Percentiles rank a stretch among this genome's conserved stretches.
These are phyloP conservation scores for Strigamia crassipes DNA, from an alignment of 2,888 invertebrate genomes.

Conservation along the genomic window DNA sequence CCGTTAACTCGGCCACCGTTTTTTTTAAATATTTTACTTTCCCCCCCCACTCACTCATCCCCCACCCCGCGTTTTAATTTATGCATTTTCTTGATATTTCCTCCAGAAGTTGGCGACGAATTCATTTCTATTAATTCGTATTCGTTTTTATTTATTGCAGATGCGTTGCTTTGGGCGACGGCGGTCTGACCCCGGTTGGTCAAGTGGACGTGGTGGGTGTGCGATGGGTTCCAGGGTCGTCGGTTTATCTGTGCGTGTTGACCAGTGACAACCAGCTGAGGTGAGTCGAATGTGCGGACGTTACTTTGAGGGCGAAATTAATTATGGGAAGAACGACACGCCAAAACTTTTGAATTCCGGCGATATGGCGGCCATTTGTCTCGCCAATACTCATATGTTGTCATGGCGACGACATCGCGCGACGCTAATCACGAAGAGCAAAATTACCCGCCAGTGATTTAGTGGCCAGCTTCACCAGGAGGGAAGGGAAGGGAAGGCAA, in stretches of 20 bases:
- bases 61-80: too few relatives aligned
- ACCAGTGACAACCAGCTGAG: conserved; percentile 85
- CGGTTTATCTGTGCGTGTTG: conserved; percentile 74
- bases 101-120: conserved; percentile 60
- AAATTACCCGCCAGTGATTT: conserved; percentile 42
- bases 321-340: conserved; percentile 35
- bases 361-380: conserved; percentile 42
- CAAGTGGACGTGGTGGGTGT: conserved; percentile 63
- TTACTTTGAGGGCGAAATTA: conserved; percentile 43
- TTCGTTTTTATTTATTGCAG: conserved; percentile 67
- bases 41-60: too few relatives aligned
- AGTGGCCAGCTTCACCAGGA: conserved; percentile 35
- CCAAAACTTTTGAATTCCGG: conserved; percentile 42
- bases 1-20: conserved; percentile 29
- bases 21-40: conserved; percentile 48
- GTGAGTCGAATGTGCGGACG: conserved; percentile 60
- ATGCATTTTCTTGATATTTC: not conserved
- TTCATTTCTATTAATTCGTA: conserved; percentile 66
- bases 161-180: conserved; percentile 24
- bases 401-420: conserved; percentile 40
- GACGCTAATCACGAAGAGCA: conserved; percentile 40
- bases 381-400: conserved; percentile 42
- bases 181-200: not conserved
- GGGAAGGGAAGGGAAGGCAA: not conserved
- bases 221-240: conserved; percentile 85